A percentile compares a stretch with the other conserved stretches of the same genome.
These are phyloP conservation scores for Chloromyia formosa DNA, from an alignment of 2,888 invertebrate genomes.

Conservation along the genomic window DNA sequence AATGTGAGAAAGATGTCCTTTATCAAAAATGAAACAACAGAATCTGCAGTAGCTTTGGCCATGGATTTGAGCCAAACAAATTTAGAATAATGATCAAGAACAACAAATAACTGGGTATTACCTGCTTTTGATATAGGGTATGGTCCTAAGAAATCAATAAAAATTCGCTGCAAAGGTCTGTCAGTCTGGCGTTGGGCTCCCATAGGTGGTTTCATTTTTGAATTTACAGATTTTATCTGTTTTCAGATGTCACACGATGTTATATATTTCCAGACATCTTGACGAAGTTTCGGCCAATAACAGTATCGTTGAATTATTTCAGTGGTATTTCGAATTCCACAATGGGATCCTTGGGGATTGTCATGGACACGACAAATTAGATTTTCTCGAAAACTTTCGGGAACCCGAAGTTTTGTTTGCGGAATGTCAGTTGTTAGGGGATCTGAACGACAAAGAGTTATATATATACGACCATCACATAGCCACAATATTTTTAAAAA, in stretches of 20 bases:
- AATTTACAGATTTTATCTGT: neutral
- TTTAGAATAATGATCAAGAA: neutral
- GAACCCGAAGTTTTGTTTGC: neutral
- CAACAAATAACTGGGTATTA: neutral
- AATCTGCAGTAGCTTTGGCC: slow-evolving; percentile 43
- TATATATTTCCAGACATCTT: slow-evolving; percentile 40
- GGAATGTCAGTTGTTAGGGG: neutral
- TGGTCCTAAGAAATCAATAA: slow-evolving; percentile 45
- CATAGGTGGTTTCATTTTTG: slow-evolving; percentile 47
- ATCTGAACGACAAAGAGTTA: neutral
- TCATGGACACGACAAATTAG: slow-evolving; percentile 32
- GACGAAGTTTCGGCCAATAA: slow-evolving; percentile 50
- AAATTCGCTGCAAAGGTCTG: slow-evolving; percentile 45
- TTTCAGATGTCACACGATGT: slow-evolving; percentile 39
- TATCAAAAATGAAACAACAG: neutral
- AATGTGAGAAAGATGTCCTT: neutral
- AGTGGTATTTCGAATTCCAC: slow-evolving; percentile 45
- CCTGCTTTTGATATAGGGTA: neutral
- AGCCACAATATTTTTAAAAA: neutral
- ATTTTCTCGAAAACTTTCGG: neutral
- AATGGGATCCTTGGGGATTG: slow-evolving; percentile 16
- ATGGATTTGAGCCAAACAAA: slow-evolving; percentile 37
- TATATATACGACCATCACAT: neutral
- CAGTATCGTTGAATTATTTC: slow-evolving; percentile 38
- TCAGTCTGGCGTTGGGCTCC: slow-evolving; percentile 26